Conservation (phyloP, 2,888 invertebrate genomes). For the Xanthia togata region DNA sequence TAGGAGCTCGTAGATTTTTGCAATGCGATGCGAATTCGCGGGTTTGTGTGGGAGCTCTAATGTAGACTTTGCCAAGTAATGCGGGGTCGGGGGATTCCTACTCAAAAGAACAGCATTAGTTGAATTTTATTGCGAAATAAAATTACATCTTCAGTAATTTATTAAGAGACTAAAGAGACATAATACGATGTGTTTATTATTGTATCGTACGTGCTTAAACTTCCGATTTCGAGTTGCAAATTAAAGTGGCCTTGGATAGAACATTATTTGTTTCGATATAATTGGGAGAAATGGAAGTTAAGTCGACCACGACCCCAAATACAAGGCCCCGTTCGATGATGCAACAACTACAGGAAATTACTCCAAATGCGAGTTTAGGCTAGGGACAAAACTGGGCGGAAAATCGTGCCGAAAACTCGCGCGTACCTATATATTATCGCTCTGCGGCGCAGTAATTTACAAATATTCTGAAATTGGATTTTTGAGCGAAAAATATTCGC, state of each 20-base stretch:
- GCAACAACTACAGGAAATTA: conserved; percentile 15
- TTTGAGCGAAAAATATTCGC: too few relatives aligned
- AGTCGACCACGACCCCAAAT: background rate
- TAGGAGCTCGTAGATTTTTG: too few relatives aligned
- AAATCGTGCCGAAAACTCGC: background rate
- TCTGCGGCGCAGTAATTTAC: background rate
- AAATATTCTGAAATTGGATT: background rate
- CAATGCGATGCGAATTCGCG: too few relatives aligned
- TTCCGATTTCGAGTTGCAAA: conserved; percentile 12
- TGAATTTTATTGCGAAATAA: background rate
- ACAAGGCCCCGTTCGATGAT: background rate
- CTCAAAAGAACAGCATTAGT: background rate
- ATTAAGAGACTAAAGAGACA: background rate
- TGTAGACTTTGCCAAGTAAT: conserved; percentile 10
- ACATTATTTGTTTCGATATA: background rate
- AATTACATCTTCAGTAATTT: background rate
- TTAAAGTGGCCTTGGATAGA: background rate
- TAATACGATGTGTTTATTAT: background rate
- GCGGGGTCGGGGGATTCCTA: background rate
- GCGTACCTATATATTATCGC: background rate
- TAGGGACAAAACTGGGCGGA: background rate
- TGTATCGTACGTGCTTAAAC: background rate
- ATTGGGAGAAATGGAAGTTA: background rate
- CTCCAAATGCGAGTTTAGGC: background rate
- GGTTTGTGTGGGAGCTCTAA: too few relatives aligned